Evolutionary conservation across 1,140 invertebrate genomes (phyloP), one percentile per base, ranked within the genome.

Genomic region (Pararge aegeria): DNA sequence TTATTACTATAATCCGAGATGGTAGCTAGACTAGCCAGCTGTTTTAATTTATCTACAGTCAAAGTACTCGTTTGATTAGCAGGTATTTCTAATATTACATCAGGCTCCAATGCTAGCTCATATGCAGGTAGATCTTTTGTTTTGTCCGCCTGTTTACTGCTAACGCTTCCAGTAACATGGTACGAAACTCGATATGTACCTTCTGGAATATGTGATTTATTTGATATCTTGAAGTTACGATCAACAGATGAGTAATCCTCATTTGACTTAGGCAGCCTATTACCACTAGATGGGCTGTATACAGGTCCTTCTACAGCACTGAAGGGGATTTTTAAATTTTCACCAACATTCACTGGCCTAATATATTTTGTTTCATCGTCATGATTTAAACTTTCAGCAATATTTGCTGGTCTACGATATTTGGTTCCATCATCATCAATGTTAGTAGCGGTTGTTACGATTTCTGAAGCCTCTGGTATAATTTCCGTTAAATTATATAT

Each of bases 21-120:
- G 63, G 84, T 91, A 38, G 85, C 89, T 56, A 84, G 89, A 70
- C 76, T 91, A 61, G 88, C 91, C 60, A 85, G 84, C 80, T 91
- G 90, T 77, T 73, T 90, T 48, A 91, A 68, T 68, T 91, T 91
- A 52, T 91, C 89, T 48, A 83, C 69, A 9, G 87, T 85, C 21
- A 89, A 70, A 16, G 77, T 57, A 68, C 70, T 86, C 20, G 73
- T 72, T 73, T 89, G 87, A 67, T 87, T 89, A 42, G 76, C 48
- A n/a, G 87, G 87, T 64, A 89, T 88, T 73, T 89, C 87, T 58
- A 89, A 70, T 37, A 89, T 75, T 10, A 88, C 75, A 53, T 89
- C 85, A 15, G 85, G 87, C 64, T 87, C 85, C 60, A 89, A 69
- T 52, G 78, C 64, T 46, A 89, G 61, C 65, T 89, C 83, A 57